Conservation (phyloP, 2,797 vertebrate species). For the Spinus olivaceus region DNA sequence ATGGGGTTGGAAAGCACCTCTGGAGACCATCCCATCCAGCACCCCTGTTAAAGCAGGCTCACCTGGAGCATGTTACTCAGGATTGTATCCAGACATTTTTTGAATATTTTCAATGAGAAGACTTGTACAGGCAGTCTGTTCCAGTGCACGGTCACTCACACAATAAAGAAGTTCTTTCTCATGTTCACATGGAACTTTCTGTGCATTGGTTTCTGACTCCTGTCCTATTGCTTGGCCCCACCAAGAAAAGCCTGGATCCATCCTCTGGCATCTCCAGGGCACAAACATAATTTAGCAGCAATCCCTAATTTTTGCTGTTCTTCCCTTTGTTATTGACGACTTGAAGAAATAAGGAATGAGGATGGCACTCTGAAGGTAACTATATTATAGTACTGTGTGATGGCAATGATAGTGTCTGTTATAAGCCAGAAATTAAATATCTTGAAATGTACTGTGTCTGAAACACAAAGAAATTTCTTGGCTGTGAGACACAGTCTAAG, state of each 20-base stretch:
- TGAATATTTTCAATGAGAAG: neutral
- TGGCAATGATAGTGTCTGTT: too few relatives aligned
- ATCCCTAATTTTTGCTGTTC: neutral
- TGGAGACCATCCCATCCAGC: neutral
- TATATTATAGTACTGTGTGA: too few relatives aligned
- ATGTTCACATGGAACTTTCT: neutral
- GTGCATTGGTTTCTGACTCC: neutral
- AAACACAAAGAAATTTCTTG: neutral
- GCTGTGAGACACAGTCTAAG: neutral
- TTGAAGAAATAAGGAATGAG: neutral
- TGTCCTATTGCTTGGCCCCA: neutral
- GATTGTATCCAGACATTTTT: neutral
- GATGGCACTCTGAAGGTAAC: neutral
- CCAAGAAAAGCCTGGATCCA: neutral
- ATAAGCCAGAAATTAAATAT: neutral
- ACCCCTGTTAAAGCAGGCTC: neutral
- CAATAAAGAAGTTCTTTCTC: neutral
- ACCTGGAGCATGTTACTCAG: neutral
- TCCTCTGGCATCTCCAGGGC: neutral
- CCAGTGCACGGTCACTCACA: fast-evolving
- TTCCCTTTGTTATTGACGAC: neutral
- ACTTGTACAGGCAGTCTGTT: neutral
- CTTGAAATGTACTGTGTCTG: neutral
- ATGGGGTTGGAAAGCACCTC: neutral
- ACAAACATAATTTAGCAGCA: too few relatives aligned